Conservation (phyloP, 2,888 invertebrate genomes). For the Cataglyphis altisquamis region DNA sequence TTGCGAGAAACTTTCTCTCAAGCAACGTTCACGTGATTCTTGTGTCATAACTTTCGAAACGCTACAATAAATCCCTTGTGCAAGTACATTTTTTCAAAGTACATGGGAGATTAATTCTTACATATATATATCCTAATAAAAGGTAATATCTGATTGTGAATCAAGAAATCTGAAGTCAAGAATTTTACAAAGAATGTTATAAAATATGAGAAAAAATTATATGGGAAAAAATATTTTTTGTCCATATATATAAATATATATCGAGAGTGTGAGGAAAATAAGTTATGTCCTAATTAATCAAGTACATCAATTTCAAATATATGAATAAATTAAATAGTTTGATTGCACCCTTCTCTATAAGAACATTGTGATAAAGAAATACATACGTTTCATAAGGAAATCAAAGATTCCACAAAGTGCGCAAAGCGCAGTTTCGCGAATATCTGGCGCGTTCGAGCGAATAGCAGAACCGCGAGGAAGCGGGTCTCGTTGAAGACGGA, state of each 20-base stretch:
- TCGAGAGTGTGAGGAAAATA: not conserved
- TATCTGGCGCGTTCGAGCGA: slow-evolving; percentile 37
- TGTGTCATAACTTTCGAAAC: slow-evolving; percentile 69
- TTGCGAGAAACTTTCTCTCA: slow-evolving; percentile 73
- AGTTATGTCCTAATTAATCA: not conserved
- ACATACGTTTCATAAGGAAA: not conserved
- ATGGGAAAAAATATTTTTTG: not conserved
- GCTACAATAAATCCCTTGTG: slow-evolving; percentile 21
- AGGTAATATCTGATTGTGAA: not conserved
- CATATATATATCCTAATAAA: not conserved
- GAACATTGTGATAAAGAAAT: not conserved
- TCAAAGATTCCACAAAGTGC: not conserved
- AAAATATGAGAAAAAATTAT: not conserved
- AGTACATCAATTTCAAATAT: not conserved
- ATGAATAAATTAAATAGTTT: not conserved
- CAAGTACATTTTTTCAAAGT: not conserved
- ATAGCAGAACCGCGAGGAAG: slow-evolving; percentile 30
- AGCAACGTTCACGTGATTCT: slow-evolving; percentile 53
- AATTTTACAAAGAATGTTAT: not conserved
- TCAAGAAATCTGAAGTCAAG: not conserved
- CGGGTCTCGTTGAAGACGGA: slow-evolving; percentile 23
- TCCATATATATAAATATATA: too few species aligned
- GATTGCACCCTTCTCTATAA: not conserved
- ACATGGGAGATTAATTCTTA: not conserved
- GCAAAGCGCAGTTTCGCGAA: slow-evolving; percentile 57